Evolutionary conservation across 2,113 vertebrate genomes (phyloP), one percentile per base, ranked within the genome.

Genomic region (Carassius carassius): DNA sequence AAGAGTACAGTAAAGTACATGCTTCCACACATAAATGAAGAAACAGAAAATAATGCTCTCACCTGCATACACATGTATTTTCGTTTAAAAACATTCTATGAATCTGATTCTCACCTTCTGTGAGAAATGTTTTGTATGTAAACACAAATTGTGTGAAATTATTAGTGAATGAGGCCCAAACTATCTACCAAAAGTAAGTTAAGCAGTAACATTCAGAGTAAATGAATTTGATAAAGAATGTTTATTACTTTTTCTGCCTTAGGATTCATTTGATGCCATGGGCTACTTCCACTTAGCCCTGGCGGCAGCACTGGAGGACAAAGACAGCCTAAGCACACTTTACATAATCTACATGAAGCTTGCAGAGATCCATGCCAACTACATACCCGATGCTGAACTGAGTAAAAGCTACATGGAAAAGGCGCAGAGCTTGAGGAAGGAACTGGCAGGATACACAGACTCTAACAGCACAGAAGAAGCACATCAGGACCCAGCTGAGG

Each of bases 201-300:
- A 11, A 69, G 4, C 16, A 32, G 25, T 10, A 37, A 1, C 32
- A 37, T 37, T 37, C 32, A 37, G 16, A 3, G 67, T 70, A 37
- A 37, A 35, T 79, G 0, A 44, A 44, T 44, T 44, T 44, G 4
- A 14, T 17, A 1, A 41, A 47, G 14, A 80, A n/a, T 29, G 23
- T 19, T 29, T 37, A 0, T 41, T n/a, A 69, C 23, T 84, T 79
- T 14, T 3, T 0, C 12, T 60, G 70, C 60, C 29, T 85, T 90
- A 99, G 98, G 97, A 99, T 91, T 95, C 95, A 29, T 94, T 95
- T 3, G 97, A 98, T 84, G 97, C 98, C 19, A 91, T 95, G 82
- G 93, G 94, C 23, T 99, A 99, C 90, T 97, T 97, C 93, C 93
- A 96, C 35, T 90, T 99, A 93, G 98, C 98, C 81, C 94, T 99